phyloP scores from a whole-genome alignment of 2,113 vertebrate species.

The Stigmatopora nigra region DNA sequence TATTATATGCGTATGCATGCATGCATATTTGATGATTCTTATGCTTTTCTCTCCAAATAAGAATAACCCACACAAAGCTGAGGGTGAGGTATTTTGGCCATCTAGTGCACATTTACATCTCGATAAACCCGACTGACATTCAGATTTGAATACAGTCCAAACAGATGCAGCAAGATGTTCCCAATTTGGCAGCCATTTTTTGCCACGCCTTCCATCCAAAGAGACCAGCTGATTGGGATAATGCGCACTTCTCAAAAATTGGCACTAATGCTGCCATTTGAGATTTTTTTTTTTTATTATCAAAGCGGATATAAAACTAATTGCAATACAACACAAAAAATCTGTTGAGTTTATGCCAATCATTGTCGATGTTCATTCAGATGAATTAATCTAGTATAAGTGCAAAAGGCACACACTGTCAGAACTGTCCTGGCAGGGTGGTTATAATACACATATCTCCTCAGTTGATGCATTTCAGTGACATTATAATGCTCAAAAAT shows the following conservation, averaged over 20 bases:
- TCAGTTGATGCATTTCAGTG: conserved; percentile 39
- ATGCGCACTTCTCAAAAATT: conserved; percentile 51
- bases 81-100: conserved; percentile 43
- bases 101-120: conserved; percentile 46
- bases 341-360: conserved; percentile 49
- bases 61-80: conserved; percentile 17
- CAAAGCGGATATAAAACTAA: conserved; percentile 54
- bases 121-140: conserved; percentile 23
- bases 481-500: neutral
- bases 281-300: conserved; percentile 42
- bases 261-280: conserved; percentile 56
- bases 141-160: conserved; percentile 41
- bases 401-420: conserved; percentile 71
- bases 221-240: conserved; percentile 48
- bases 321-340: conserved; percentile 46
- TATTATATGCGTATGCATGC: neutral
- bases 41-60: conserved; percentile 10
- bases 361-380: conserved; percentile 64
- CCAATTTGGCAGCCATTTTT: conserved; percentile 53
- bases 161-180: conserved; percentile 37
- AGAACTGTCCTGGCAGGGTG: conserved; percentile 37
- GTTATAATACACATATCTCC: conserved; percentile 40
- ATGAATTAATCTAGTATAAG: conserved; percentile 57
- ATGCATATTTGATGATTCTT: conserved; percentile 1
- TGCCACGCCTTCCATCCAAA: conserved; percentile 49